Evolutionary conservation across 2,888 invertebrate species (phyloP), one percentile per base, ranked within the genome.

Genomic region (Ormyrus pomaceus): DNA sequence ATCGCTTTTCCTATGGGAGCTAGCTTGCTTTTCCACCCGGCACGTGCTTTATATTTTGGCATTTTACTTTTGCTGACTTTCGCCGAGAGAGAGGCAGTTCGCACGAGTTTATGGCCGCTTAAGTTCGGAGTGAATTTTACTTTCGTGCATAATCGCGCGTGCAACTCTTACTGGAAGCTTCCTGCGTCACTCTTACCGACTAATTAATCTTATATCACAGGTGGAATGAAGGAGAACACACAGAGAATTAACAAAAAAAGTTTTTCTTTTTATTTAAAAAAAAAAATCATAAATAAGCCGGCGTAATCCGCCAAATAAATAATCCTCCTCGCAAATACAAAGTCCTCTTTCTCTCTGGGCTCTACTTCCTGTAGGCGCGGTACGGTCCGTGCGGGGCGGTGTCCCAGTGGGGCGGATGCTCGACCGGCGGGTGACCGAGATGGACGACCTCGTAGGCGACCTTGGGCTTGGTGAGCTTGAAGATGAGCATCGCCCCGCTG

Each of bases 371-470:
- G 83, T 91, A 91, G 46, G 88, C 90, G 61, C 88, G 86, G 84
- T 90, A 91, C 6, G 91, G 91, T 76, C 90, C 91, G 50, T 89
- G 89, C 13, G 90, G 83, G 4, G 88, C 87, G 0, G 88, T 84
- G 79, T 91, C 91, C 91, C 91, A 91, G 74, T 92, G 92, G 46
- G 91, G 91, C 10, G 91, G 89, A 83, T 94, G 94, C 85, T 94
- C 94, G 1, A 94, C 93, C 19, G 94, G 94, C 79, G 94, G 94
- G 82, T 95, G 95, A 76, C 95, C 95, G 88, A 95, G 96, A 90
- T 96, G 96, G 84, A 96, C 95, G 69, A 96, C 96, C 92, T 97
- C 96, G 88, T 96, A 96, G 91, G 96, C 96, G 83, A 96, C 95
- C 92, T 96, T 96, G 78, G 96, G 96, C 88, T 96, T 96, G 85